Evolutionary conservation across 2,888 invertebrate species (phyloP).

Genomic region (Hemistola chrysoprasaria): DNA sequence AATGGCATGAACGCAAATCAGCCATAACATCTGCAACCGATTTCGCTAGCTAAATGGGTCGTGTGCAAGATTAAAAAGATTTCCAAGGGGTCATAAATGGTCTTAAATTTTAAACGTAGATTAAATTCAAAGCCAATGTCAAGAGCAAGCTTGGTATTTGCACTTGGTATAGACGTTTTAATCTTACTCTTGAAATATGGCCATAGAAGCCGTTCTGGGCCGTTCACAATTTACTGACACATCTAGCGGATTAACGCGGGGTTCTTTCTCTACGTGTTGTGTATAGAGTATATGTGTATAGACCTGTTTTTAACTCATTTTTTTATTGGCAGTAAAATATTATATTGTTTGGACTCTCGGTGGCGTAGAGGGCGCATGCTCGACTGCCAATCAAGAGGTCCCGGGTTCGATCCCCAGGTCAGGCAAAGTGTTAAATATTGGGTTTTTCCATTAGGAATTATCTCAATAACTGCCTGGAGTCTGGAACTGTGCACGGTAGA

Average conservation of each 20-base stretch:
- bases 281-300: constrained; percentile 38
- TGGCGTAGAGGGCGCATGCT: no score
- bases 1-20: no score
- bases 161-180: constrained; percentile 70
- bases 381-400: no score
- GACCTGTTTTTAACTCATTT: constrained; percentile 40
- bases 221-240: constrained; percentile 62
- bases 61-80: constrained; percentile 38
- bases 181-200: constrained; percentile 80
- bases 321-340: no score
- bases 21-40: constrained; percentile 38
- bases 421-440: no score
- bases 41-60: constrained; percentile 48
- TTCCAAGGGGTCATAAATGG: constrained; percentile 50
- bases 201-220: constrained; percentile 44
- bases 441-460: no score
- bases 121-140: constrained; percentile 75
- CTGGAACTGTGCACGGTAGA: no score
- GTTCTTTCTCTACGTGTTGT: constrained; percentile 44
- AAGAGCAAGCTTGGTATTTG: constrained; percentile 70
- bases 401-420: no score
- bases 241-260: constrained; percentile 59
- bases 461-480: no score
- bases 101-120: constrained; percentile 66
- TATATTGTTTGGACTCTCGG: no score